These are phyloP conservation scores for Cynocephalus volans DNA, from an alignment of 2,113 vertebrate genomes.

Conservation along the genomic window DNA sequence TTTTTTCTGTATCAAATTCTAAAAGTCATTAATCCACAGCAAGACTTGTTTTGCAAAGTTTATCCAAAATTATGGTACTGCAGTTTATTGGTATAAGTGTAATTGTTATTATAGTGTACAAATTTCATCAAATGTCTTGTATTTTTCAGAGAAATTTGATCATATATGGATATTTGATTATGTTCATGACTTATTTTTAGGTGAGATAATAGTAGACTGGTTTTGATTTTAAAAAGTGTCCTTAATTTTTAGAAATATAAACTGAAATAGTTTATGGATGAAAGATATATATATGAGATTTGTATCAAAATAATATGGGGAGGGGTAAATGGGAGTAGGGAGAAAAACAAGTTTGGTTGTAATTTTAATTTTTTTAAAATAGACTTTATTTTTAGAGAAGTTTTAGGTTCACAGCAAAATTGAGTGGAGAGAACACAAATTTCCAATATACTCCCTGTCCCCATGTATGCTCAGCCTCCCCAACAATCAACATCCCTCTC, in stretches of 20 bases:
- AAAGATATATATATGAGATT: neutral
- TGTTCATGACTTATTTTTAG: conserved; percentile 19
- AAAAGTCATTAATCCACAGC: neutral
- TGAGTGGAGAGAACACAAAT: neutral
- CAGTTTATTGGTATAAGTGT: neutral
- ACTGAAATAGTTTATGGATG: neutral
- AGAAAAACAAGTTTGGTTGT: neutral
- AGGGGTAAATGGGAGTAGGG: neutral
- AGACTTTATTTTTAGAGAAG: neutral
- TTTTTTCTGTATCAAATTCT: conserved; percentile 28
- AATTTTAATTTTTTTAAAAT: neutral
- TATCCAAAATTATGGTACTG: neutral
- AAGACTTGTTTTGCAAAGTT: conserved; percentile 11
- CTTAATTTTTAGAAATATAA: conserved; percentile 52
- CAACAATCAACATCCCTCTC: neutral
- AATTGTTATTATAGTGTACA: neutral
- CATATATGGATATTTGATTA: neutral
- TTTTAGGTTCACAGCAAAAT: neutral
- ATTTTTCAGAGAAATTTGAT: neutral
- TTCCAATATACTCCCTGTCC: neutral
- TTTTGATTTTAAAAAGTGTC: neutral
- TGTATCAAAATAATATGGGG: conserved; percentile 10
- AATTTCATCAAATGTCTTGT: neutral
- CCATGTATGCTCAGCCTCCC: too few species aligned
- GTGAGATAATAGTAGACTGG: neutral